phyloP scores from a whole-genome alignment of 2,797 vertebrate genomes.

The Clarias pachynema region DNA sequence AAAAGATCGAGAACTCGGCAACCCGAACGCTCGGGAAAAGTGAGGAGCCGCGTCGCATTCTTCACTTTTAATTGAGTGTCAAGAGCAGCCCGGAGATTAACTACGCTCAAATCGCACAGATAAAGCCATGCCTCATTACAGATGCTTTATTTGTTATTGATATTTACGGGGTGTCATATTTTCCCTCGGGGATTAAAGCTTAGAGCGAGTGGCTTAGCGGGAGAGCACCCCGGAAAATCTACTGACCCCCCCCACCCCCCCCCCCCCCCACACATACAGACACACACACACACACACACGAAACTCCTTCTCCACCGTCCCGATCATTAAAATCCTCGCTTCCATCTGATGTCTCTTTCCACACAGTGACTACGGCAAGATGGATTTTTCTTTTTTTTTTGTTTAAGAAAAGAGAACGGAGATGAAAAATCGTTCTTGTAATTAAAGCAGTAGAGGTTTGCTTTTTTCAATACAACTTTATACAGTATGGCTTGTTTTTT shows the following conservation, averaged over 20 bases:
- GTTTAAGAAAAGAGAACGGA: background rate
- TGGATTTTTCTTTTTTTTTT: background rate
- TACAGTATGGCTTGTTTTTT: background rate
- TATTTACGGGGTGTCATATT: conserved; percentile 76
- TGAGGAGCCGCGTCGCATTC: conserved; percentile 66
- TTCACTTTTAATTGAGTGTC: conserved; percentile 82
- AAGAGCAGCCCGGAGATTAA: conserved; percentile 76
- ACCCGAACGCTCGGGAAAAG: background rate
- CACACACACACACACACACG: conserved; percentile 30
- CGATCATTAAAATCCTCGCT: conserved; percentile 70
- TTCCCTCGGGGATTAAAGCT: conserved; percentile 68
- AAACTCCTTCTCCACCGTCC: conserved; percentile 38
- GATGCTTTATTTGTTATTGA: conserved; percentile 80
- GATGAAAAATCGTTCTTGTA: background rate
- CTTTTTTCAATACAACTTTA: background rate
- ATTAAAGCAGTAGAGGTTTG: background rate
- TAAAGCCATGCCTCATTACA: conserved; percentile 64
- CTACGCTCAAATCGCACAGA: conserved; percentile 72
- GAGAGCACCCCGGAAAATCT: conserved; percentile 53
- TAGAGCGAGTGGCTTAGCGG: conserved; percentile 73
- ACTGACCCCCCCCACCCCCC: conserved; percentile 41
- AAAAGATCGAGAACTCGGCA: conserved; percentile 11
- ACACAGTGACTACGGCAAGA: background rate
- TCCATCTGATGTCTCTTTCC: conserved; percentile 68
- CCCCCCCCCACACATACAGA: conserved; percentile 22